A percentile compares a stretch with the other conserved stretches of the same genome.
Conservation (phyloP, 2,113 vertebrate genomes). For the Rousettus leschenaultii region DNA sequence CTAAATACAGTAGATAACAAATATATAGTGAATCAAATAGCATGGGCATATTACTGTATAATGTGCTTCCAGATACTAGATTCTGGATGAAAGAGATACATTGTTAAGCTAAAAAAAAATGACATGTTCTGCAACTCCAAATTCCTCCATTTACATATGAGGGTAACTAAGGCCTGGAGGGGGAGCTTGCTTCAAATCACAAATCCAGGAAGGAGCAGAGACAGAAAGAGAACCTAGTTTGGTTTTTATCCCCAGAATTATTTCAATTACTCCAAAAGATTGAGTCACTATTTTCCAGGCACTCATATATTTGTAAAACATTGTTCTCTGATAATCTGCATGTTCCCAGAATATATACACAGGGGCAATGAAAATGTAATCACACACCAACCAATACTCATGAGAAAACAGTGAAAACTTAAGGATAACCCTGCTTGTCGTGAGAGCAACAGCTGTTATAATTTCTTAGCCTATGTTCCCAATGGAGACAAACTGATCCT, state of each 20-base stretch:
- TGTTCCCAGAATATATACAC: neutral
- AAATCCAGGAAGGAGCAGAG: neutral
- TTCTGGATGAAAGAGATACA: neutral
- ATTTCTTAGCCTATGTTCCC: neutral
- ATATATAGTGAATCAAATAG: neutral
- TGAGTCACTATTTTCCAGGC: neutral
- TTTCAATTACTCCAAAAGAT: neutral
- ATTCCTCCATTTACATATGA: neutral
- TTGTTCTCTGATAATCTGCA: neutral
- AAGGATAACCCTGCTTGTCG: neutral
- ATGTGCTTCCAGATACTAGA: neutral
- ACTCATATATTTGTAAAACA: neutral
- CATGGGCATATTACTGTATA: neutral
- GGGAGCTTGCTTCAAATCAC: neutral
- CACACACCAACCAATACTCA: neutral
- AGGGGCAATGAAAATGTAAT: neutral
- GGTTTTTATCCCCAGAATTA: neutral
- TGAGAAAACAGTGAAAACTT: neutral
- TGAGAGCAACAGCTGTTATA: neutral
- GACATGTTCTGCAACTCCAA: neutral
- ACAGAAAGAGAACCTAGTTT: neutral
- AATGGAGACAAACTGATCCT: neutral
- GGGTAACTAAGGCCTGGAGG: neutral
- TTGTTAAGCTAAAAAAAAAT: neutral
- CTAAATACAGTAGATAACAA: neutral